Base-by-base conservation (phyloP, 2,888 invertebrate species). In the Macropis europaea region DNA sequence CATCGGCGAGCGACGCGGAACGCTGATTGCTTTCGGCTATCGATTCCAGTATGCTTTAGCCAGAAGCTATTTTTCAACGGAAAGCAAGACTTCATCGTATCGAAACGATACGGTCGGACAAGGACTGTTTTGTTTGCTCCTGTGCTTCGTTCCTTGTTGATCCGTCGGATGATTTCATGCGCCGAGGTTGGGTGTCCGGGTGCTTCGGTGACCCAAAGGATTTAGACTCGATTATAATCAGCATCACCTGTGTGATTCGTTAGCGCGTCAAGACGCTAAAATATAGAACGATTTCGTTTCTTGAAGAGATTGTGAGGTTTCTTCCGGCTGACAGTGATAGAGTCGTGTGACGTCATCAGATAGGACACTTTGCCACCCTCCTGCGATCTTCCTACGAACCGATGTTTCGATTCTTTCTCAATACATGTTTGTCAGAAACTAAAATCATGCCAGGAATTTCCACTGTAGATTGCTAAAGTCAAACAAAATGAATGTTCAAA, bases 1-100 rank as follows among this genome's bases (percentile, higher is more conserved):
- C 82, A 87, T 83, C 81, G 83, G 17, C 73, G 69, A 73, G 72
- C 75, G 76, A 80, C 74, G 77, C 77, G 73, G 76, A 83, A 82
- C 81, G 81, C 81, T 84, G 84, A 86, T 86, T 84, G 78, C 64
- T 66, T 45, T 70, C 57, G 52, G 56, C 52, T 74, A 81, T 82
- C 82, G 80, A 83, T 81, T 79, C 56, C 26, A 47, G 28, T 5
- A 15, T 22, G 2, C 24, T 19, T 30, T 43, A 40, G 6, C 32
- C 3, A 24, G 5, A 15, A 50, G 28, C 9, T 50, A 52, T 40
- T 57, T 48, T 45, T 38, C 54, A 19, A 50, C 38, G 38, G 63
- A 30, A n/a, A n/a, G n/a, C n/a, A n/a, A n/a, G n/a, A n/a, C n/a
- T n/a, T n/a, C n/a, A n/a, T 38, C 34, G 13, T 34, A 52, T 30